Evolutionary conservation across 2,113 vertebrate genomes (phyloP).

Genomic region (Jaculus jaculus): DNA sequence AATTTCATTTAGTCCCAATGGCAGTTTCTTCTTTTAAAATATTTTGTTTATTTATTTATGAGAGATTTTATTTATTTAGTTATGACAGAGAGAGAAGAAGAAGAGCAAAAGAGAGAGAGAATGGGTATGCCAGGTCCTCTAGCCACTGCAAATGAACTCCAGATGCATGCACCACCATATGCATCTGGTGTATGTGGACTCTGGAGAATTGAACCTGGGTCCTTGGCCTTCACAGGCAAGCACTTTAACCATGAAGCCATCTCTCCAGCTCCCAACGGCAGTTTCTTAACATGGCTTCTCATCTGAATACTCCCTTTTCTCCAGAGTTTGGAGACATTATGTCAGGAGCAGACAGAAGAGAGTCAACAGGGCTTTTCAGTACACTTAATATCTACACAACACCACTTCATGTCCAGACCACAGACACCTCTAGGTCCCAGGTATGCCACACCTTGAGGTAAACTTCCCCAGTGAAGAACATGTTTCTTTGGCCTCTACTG

Average conservation of each 20-base stretch:
- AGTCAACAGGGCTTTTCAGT: background rate
- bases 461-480: background rate
- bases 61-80: no score
- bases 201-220: no score
- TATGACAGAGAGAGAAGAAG: no score
- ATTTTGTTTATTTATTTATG: no score
- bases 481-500: background rate
- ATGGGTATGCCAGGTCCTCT: no score
- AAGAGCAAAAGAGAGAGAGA: no score
- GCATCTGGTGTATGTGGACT: no score
- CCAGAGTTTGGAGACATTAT: background rate
- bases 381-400: fast-evolving
- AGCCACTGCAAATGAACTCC: no score
- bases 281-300: background rate
- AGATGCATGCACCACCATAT: no score
- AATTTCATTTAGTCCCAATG: background rate
- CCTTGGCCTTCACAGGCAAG: no score
- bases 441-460: background rate
- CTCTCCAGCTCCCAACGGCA: no score
- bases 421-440: background rate
- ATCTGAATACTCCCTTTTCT: background rate
- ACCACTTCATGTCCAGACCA: background rate
- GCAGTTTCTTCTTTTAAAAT: background rate
- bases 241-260: no score
- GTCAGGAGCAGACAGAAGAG: background rate